A percentile compares a stretch with the other conserved stretches of the same genome.
Conservation (phyloP, 2,113 vertebrate species). For the Stegostoma tigrinum region DNA sequence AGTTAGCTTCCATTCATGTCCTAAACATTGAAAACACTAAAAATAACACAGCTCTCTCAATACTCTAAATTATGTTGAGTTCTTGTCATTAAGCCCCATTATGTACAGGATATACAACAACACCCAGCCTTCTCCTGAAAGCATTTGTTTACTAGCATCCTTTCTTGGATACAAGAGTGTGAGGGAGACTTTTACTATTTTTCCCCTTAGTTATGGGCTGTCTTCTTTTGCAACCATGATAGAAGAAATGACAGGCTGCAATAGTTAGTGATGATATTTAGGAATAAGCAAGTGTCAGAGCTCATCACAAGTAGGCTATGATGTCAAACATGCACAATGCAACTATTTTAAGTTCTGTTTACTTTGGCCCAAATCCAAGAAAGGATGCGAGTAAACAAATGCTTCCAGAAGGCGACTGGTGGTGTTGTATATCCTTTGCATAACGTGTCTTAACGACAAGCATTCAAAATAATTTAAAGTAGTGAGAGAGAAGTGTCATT, state of each 20-base stretch:
- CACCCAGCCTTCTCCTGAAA: background rate
- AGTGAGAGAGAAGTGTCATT: background rate
- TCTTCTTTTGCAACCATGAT: no score
- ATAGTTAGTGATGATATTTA: background rate
- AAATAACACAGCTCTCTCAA: background rate
- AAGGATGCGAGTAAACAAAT: background rate
- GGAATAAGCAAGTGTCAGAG: background rate
- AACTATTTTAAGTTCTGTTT: background rate
- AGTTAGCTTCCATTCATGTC: background rate
- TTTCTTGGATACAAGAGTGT: background rate
- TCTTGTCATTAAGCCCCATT: background rate
- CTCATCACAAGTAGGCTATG: background rate
- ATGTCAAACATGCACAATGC: background rate
- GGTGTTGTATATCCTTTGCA: background rate
- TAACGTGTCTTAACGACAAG: background rate
- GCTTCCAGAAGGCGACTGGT: background rate
- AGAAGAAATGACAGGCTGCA: background rate
- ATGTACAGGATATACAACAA: background rate
- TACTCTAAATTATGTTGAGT: background rate
- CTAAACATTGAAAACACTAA: background rate
- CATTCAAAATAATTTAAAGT: background rate
- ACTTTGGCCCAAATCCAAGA: background rate
- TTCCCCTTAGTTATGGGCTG: background rate
- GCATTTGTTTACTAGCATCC: background rate
- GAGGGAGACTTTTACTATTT: background rate